Evolutionary conservation across 2,113 vertebrate genomes (phyloP).

Genomic region (Centropristis striata): DNA sequence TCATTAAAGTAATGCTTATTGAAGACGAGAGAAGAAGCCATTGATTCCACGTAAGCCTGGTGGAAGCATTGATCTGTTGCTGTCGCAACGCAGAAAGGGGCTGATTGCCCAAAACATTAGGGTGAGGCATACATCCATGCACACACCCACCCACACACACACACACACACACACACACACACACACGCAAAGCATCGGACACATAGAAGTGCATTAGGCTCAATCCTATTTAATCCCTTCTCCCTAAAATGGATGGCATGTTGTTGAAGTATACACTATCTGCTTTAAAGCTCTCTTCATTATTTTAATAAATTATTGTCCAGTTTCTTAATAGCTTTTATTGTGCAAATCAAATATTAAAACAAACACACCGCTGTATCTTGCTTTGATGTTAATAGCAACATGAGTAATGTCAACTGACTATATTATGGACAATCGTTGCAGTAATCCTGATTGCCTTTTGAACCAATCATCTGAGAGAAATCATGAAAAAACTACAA

Average conservation of each 20-base stretch:
- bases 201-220: constrained; percentile 48
- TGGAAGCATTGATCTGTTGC: constrained; percentile 67
- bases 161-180: constrained; percentile 20
- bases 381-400: neutral
- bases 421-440: too few species aligned
- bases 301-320: constrained; percentile 11
- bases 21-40: constrained; percentile 49
- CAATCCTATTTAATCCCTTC: constrained; percentile 57
- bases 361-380: neutral
- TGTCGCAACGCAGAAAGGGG: constrained; percentile 37
- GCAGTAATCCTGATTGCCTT: too few species aligned
- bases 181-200: constrained; percentile 44
- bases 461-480: too few species aligned
- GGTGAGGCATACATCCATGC: constrained; percentile 1
- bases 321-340: constrained; percentile 6
- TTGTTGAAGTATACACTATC: constrained; percentile 36
- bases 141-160: constrained; percentile 19
- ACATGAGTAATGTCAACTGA: neutral
- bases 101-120: constrained; percentile 69
- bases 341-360: constrained; percentile 8
- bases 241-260: constrained; percentile 34
- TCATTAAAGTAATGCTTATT: constrained; percentile 70
- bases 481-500: too few species aligned
- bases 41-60: constrained; percentile 62
- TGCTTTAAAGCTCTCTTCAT: constrained; percentile 39